Conservation (phyloP, 1,140 invertebrate species). For the Drosophila azteca region DNA sequence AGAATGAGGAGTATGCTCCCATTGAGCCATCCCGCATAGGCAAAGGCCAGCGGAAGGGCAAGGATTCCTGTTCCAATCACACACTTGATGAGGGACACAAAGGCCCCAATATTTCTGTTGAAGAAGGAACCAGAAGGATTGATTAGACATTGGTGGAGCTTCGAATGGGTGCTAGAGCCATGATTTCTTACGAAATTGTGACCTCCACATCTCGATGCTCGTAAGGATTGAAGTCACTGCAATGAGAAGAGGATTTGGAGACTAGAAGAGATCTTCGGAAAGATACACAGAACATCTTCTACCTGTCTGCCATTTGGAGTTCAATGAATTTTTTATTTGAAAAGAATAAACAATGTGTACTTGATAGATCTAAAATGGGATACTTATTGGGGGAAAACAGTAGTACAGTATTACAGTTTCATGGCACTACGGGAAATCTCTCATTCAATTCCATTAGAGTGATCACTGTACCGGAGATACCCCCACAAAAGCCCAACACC, state of each 20-base stretch:
- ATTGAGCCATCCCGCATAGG: slow-evolving; percentile 16
- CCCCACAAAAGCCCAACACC: slow-evolving; percentile 28
- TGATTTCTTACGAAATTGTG: slow-evolving; percentile 29
- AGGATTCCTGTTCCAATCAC: slow-evolving; percentile 48
- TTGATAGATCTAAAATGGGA: background rate
- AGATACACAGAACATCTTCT: no score
- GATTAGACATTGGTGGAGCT: no score
- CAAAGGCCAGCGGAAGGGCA: slow-evolving; percentile 46
- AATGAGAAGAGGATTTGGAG: background rate
- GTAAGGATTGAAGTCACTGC: slow-evolving; percentile 30
- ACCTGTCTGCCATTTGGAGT: no score
- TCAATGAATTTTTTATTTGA: no score
- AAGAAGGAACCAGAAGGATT: no score
- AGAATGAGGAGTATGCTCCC: slow-evolving; percentile 15
- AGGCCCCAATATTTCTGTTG: slow-evolving; percentile 22
- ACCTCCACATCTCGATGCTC: slow-evolving; percentile 23
- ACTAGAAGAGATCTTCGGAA: no score
- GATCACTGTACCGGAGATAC: slow-evolving; percentile 42
- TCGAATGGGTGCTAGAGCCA: background rate
- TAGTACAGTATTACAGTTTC: background rate
- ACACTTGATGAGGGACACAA: slow-evolving; percentile 33
- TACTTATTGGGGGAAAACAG: no score
- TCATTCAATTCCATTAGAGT: slow-evolving; percentile 4
- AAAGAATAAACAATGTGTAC: background rate
- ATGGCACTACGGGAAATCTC: background rate